Percentiles rank a stretch among this genome's conserved stretches.
Conservation (phyloP, 2,797 vertebrate genomes). For the Oryzias dopingdopingensis region DNA sequence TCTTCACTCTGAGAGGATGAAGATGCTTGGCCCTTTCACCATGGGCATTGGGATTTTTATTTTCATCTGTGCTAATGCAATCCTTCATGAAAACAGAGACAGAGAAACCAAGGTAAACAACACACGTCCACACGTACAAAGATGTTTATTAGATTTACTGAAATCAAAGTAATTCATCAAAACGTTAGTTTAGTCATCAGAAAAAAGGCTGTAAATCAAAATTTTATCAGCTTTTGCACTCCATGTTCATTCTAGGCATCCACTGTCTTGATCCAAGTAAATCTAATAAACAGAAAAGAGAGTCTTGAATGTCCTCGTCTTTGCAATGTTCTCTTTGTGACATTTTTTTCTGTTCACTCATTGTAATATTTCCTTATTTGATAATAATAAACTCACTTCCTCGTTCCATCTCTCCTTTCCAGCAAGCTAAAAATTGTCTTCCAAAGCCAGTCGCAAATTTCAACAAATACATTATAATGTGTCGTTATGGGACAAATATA, state of each 20-base stretch:
- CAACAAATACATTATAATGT: background rate
- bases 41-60: slow-evolving; percentile 99
- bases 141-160: background rate
- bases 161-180: slow-evolving; percentile 6
- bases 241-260: slow-evolving; percentile 30
- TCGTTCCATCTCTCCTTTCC: background rate
- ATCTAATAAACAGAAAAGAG: slow-evolving; percentile 42
- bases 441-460: slow-evolving; percentile 75
- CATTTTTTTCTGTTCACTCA: slow-evolving; percentile 39
- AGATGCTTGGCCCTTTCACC: slow-evolving; percentile 97
- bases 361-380: slow-evolving; percentile 20
- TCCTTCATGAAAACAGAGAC: slow-evolving; percentile 97
- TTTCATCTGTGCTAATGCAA: slow-evolving; percentile 97
- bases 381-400: slow-evolving; percentile 38
- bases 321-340: slow-evolving; percentile 43
- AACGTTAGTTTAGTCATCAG: no score
- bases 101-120: slow-evolving; percentile 85
- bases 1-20: slow-evolving; percentile 94
- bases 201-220: no score
- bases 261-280: slow-evolving; percentile 41
- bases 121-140: background rate
- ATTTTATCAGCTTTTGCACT: background rate
- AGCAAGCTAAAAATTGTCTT: slow-evolving; percentile 86
- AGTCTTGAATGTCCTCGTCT: slow-evolving; percentile 33
- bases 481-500: no score